Evolutionary conservation across 2,113 vertebrate genomes (phyloP), one percentile per base, ranked within the genome.

Genomic region (Caloenas nicobarica): DNA sequence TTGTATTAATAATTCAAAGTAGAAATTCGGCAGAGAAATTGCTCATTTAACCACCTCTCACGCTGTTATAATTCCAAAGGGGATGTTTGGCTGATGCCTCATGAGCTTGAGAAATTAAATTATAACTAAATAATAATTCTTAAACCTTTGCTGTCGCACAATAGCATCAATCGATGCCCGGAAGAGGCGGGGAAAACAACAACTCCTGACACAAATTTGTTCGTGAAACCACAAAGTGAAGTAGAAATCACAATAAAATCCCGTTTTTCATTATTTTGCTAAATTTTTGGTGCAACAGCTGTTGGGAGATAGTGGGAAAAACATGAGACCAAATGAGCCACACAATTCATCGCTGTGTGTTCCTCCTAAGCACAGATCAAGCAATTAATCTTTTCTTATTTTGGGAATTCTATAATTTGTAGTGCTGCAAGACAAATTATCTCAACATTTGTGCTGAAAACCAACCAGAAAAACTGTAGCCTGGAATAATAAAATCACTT

Each of bases 31-130:
- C 16, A 31, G 48, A 21, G 44, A 31, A 74, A 26, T 26, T 0
- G 1, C 29, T 3, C 0, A 18, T 42, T 76, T 5, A 34, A 48
- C 9, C 38, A 7, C 36, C 13, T 25, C 60, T 29, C 0, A 0
- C 3, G 62, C 40, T 11, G 16, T 4, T 15, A 26, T 2, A 8
- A 3, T 17, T 65, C 31, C 50, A 7, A 72, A 28, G 11, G 9
- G 34, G 11, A 21, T 3, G 11, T 24, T 38, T 15, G 44, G 58
- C 16, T 15, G 34, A 33, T 3, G 16, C 18, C 34, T 61, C 40
- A 1, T 50, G 29, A 60, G 48, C 23, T 1, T 0, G 26, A 50
- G 61, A 40, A 62, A 33, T 36, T 46, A 57, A 74, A 25, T 29
- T 46, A 46, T 19, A 46, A 46, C 18, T 3, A 46, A 46, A 46